Conservation (phyloP, 1,140 invertebrate species). For the Delia radicum region DNA sequence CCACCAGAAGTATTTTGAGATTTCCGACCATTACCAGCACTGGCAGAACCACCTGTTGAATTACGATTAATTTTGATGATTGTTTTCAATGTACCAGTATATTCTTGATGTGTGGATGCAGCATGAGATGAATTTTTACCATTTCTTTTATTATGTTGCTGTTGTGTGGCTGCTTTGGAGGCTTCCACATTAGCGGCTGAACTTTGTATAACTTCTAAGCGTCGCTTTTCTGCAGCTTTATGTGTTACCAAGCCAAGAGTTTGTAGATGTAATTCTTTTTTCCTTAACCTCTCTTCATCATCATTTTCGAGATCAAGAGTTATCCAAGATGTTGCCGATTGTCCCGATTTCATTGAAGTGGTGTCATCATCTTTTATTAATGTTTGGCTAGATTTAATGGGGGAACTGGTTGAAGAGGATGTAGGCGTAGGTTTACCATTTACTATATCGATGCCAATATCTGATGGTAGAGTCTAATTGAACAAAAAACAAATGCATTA, state of each 20-base stretch:
- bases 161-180: slow-evolving; percentile 39
- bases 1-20: slow-evolving; percentile 38
- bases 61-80: slow-evolving; percentile 72
- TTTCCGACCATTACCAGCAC: slow-evolving; percentile 33
- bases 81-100: slow-evolving; percentile 76
- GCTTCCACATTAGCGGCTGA: slow-evolving; percentile 34
- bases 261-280: slow-evolving; percentile 66
- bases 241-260: slow-evolving; percentile 66
- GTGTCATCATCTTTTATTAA: slow-evolving; percentile 27
- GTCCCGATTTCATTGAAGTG: slow-evolving; percentile 24
- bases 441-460: not conserved
- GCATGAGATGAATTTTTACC: slow-evolving; percentile 36
- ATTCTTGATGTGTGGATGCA: slow-evolving; percentile 49
- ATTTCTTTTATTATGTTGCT: slow-evolving; percentile 48
- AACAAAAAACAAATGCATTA: no score
- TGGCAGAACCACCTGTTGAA: slow-evolving; percentile 37
- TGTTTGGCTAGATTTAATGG: not conserved
- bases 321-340: slow-evolving; percentile 27
- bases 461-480: not conserved
- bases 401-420: slow-evolving; percentile 12
- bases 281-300: slow-evolving; percentile 39
- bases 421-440: not conserved
- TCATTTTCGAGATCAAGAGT: slow-evolving; percentile 29
- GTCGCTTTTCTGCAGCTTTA: slow-evolving; percentile 60
- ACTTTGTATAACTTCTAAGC: slow-evolving; percentile 55